Conservation (phyloP, 1,140 invertebrate genomes). For the Zaprionus kolodkinae region DNA sequence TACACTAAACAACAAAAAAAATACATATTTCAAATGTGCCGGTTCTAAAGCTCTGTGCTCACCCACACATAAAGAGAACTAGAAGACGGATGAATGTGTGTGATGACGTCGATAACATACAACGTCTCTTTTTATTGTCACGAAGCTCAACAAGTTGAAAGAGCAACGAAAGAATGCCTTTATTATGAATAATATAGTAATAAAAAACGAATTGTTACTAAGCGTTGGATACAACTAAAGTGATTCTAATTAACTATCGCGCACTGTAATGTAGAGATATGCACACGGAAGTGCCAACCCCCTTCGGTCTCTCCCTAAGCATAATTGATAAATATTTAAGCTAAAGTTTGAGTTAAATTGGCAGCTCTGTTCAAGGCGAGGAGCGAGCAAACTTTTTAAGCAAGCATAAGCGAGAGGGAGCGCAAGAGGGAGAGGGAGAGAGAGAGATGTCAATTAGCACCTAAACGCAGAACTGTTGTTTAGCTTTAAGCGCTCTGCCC, state of each 20-base stretch:
- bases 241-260: not conserved
- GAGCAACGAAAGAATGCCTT: slow-evolving; percentile 31
- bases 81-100: slow-evolving; percentile 5
- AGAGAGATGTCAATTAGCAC: slow-evolving; percentile 71
- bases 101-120: slow-evolving; percentile 28
- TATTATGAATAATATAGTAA: not conserved
- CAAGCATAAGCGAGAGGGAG: slow-evolving; percentile 7
- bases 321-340: slow-evolving; percentile 48
- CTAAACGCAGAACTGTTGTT: slow-evolving; percentile 59
- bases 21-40: slow-evolving; percentile 73
- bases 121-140: slow-evolving; percentile 34
- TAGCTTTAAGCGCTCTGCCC: slow-evolving; percentile 1
- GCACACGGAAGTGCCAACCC: slow-evolving; percentile 41
- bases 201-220: not conserved
- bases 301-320: not conserved
- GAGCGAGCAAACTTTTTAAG: slow-evolving; percentile 38
- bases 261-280: slow-evolving; percentile 19
- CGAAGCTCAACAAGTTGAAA: slow-evolving; percentile 50
- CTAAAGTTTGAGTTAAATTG: slow-evolving; percentile 54
- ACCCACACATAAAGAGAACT: slow-evolving; percentile 21
- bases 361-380: slow-evolving; percentile 47
- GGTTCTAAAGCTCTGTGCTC: slow-evolving; percentile 44
- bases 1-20: slow-evolving; percentile 35
- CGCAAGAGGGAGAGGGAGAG: slow-evolving; percentile 47
- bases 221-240: no score